phyloP scores from a whole-genome alignment of 1,140 invertebrate genomes.

The Oscheius sp. region DNA sequence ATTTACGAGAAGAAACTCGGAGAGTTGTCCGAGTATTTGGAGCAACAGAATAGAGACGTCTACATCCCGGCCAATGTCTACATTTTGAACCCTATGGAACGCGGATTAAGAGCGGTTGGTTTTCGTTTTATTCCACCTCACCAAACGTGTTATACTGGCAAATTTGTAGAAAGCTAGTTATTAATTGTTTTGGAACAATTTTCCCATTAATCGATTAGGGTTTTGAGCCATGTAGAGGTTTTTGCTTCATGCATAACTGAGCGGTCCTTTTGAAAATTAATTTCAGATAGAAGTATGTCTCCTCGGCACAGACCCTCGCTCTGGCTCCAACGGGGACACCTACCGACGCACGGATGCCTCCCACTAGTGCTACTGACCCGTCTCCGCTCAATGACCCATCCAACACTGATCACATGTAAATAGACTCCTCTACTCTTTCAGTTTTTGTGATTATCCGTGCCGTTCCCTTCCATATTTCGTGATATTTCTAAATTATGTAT shows the following conservation, averaged over 20 bases:
- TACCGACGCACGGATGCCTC: not conserved
- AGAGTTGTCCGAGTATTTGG: constrained; percentile 13
- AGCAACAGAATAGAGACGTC: constrained; percentile 16
- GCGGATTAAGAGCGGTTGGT: constrained; percentile 30
- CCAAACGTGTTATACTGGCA: not conserved
- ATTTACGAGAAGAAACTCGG: constrained; percentile 4
- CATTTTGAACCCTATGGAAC: constrained; percentile 30
- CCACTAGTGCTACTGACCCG: not conserved
- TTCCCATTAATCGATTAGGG: too few species aligned
- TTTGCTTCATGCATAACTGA: too few species aligned
- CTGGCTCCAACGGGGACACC: not conserved
- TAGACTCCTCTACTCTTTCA: not conserved
- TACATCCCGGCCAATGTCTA: constrained; percentile 19
- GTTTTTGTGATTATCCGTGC: not conserved
- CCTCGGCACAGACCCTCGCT: not conserved
- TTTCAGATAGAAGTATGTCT: not conserved
- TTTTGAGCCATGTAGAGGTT: too few species aligned
- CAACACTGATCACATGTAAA: not conserved
- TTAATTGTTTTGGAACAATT: too few species aligned
- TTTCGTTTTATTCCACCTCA: not conserved
- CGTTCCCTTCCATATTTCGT: not conserved
- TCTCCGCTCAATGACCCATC: not conserved
- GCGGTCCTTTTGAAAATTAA: not conserved
- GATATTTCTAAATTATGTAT: not conserved
- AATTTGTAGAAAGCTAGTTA: not conserved